Conservation (phyloP, 2,888 invertebrate genomes). For the Pimpla rufipes region DNA sequence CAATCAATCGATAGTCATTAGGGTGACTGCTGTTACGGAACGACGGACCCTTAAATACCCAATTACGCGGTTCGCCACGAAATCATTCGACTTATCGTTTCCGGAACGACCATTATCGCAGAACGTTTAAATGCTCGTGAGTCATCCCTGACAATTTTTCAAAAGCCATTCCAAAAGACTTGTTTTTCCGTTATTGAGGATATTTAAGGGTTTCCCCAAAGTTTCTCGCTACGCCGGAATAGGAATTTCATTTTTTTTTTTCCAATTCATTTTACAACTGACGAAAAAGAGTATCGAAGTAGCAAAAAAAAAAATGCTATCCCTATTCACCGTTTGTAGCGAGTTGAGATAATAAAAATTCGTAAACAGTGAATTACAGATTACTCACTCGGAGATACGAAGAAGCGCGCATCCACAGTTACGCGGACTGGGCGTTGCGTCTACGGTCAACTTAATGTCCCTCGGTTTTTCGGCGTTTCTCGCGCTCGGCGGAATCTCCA, state of each 20-base stretch:
- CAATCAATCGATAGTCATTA: slow-evolving; percentile 79
- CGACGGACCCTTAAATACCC: slow-evolving; percentile 73
- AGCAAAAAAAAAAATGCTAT: neutral
- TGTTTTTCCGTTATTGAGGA: slow-evolving; percentile 10
- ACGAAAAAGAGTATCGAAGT: neutral
- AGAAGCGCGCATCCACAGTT: slow-evolving; percentile 87
- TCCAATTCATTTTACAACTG: neutral
- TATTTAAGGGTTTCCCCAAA: slow-evolving; percentile 64
- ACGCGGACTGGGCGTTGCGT: slow-evolving; percentile 86
- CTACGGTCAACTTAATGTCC: slow-evolving; percentile 89
- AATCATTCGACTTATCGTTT: slow-evolving; percentile 1
- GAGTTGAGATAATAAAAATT: slow-evolving; percentile 12
- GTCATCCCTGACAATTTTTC: slow-evolving; percentile 23
- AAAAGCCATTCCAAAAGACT: neutral
- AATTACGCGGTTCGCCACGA: slow-evolving; percentile 37
- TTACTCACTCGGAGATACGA: slow-evolving; percentile 90
- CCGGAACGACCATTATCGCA: slow-evolving; percentile 25
- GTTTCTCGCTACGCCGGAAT: slow-evolving; percentile 2
- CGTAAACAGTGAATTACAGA: neutral
- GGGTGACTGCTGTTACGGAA: slow-evolving; percentile 54
- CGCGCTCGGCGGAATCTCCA: slow-evolving; percentile 91
- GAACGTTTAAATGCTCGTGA: slow-evolving; percentile 35
- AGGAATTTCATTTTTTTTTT: slow-evolving; percentile 43
- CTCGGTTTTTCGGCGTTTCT: slow-evolving; percentile 86
- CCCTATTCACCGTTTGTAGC: neutral